A percentile compares a stretch with the other conserved stretches of the same genome.
These are phyloP conservation scores for Actinopyga echinites DNA, from an alignment of 53 echinoderm and acorn worm species.

Conservation along the genomic window DNA sequence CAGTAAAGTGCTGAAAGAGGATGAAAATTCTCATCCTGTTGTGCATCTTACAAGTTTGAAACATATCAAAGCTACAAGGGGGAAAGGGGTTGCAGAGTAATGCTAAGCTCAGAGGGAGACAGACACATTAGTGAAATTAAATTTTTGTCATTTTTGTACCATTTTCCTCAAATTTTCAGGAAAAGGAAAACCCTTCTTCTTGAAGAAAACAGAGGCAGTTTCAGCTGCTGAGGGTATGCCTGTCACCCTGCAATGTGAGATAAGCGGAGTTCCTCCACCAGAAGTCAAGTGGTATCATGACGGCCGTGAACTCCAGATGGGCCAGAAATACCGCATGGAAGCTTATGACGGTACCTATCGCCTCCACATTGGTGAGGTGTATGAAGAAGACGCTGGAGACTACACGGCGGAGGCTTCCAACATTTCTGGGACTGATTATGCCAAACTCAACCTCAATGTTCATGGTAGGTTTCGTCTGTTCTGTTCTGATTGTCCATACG, in stretches of 20 bases:
- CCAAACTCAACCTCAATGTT: conserved; percentile 64
- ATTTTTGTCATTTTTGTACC: neutral
- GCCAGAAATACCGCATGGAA: conserved; percentile 82
- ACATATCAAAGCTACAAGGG: too few species aligned
- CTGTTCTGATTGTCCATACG: neutral
- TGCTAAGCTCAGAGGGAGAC: conserved; percentile 47
- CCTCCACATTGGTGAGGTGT: conserved; percentile 83
- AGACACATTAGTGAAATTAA: too few species aligned
- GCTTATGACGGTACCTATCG: conserved; percentile 73
- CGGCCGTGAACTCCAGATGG: conserved; percentile 79
- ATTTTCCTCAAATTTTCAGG: conserved; percentile 49
- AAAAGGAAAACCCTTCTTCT: conserved; percentile 73
- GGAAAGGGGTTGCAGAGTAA: too few species aligned
- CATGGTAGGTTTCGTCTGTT: conserved; percentile 67
- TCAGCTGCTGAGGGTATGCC: conserved; percentile 73
- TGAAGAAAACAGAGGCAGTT: conserved; percentile 58
- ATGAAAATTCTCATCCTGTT: too few species aligned
- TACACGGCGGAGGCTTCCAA: conserved; percentile 82
- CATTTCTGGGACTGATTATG: conserved; percentile 72
- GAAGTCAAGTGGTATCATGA: conserved; percentile 88
- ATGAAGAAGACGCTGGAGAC: conserved; percentile 87
- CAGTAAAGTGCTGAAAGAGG: too few species aligned
- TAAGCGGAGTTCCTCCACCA: conserved; percentile 84
- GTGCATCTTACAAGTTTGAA: conserved; percentile 82
- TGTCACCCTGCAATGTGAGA: conserved; percentile 75